Conservation (phyloP, 1,140 invertebrate species). For the Anoplolepis gracilipes region DNA sequence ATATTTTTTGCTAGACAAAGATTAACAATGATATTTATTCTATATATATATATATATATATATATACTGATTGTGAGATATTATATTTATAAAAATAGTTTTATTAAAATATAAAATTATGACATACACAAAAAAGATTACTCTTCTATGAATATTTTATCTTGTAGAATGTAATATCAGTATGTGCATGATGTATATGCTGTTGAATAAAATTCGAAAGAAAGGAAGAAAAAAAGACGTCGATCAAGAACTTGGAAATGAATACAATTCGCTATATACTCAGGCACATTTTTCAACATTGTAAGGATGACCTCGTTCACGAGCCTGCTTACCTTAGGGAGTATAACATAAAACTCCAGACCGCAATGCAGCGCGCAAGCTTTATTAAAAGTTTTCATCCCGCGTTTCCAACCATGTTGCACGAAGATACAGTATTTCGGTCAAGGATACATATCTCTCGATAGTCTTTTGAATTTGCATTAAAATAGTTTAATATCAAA, state of each 20-base stretch:
- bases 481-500: background rate
- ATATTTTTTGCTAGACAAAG: no score
- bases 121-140: no score
- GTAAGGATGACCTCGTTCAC: constrained; percentile 42
- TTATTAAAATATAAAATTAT: constrained; percentile 1
- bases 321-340: constrained; percentile 43
- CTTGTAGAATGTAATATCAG: background rate
- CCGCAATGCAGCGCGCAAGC: constrained; percentile 41
- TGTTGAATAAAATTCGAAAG: constrained; percentile 27
- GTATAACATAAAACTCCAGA: constrained; percentile 41
- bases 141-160: background rate
- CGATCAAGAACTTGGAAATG: background rate
- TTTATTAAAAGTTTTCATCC: constrained; percentile 51
- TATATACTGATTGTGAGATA: no score
- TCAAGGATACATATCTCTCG: constrained; percentile 9
- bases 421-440: background rate
- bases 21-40: no score
- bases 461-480: background rate
- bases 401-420: background rate
- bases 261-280: background rate
- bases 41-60: background rate
- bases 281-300: constrained; percentile 43
- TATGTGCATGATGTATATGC: background rate
- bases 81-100: background rate
- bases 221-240: constrained; percentile 28